Conservation (phyloP, 64 coral and sea anemone genomes). For the Actinia tenebrosa region DNA sequence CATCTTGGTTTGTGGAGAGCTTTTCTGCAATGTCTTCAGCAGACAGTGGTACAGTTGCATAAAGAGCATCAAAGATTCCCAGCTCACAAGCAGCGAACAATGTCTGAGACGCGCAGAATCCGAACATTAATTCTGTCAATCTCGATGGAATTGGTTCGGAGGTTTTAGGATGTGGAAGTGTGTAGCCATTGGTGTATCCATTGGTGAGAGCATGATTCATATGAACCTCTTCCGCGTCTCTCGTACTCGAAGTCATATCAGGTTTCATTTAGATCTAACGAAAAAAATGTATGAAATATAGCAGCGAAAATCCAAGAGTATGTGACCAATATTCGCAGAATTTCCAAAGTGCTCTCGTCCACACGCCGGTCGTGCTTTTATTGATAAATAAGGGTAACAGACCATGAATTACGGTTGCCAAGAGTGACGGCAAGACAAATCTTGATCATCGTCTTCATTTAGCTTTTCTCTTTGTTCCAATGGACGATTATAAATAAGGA, state of each 20-base stretch:
- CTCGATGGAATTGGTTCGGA: conserved; percentile 4
- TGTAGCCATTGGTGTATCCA: background rate
- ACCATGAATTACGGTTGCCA: conserved; percentile 3
- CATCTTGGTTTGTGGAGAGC: conserved; percentile 25
- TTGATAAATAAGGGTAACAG: background rate
- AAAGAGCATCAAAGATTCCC: conserved; percentile 58
- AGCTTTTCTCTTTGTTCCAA: background rate
- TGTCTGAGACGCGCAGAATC: conserved; percentile 30
- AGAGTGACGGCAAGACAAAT: background rate
- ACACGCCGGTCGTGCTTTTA: background rate
- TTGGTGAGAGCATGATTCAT: background rate
- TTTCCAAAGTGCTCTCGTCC: background rate
- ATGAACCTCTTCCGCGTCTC: background rate
- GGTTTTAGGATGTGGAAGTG: background rate
- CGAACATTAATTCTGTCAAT: conserved; percentile 31
- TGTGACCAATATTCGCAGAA: background rate
- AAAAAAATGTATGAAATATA: background rate
- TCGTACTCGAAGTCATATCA: background rate
- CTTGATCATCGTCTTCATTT: background rate
- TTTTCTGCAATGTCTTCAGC: conserved; percentile 24
- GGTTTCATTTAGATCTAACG: background rate
- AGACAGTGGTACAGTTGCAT: conserved; percentile 22
- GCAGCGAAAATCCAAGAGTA: background rate
- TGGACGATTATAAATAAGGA: background rate
- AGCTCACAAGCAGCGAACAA: conserved; percentile 48